Conservation (phyloP, 2,888 invertebrate genomes). For the Didymodactylos carnosus region DNA sequence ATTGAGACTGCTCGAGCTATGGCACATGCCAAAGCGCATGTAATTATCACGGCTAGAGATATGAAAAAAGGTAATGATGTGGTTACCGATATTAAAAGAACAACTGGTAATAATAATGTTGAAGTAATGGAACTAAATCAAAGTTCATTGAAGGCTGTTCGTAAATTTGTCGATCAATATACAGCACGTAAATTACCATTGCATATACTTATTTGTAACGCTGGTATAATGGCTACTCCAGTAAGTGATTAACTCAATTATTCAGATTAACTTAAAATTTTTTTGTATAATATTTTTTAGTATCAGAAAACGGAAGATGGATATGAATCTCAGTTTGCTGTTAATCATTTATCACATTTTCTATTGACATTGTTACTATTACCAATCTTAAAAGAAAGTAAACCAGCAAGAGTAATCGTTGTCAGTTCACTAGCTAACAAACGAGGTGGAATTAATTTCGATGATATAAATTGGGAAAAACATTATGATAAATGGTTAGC, state of each 20-base stretch:
- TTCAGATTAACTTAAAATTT: no score
- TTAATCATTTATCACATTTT: slow-evolving; percentile 17
- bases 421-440: background rate
- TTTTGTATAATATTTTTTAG: no score
- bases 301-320: slow-evolving; percentile 16
- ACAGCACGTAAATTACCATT: background rate
- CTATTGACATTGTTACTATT: background rate
- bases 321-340: slow-evolving; percentile 17
- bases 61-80: slow-evolving; percentile 47
- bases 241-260: background rate
- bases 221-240: no score
- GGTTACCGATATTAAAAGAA: slow-evolving; percentile 29
- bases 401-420: background rate
- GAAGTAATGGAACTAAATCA: background rate
- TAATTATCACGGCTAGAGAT: slow-evolving; percentile 62
- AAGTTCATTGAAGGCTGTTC: background rate
- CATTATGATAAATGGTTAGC: background rate
- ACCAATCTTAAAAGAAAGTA: background rate
- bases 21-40: slow-evolving; percentile 64
- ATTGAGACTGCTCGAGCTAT: slow-evolving; percentile 67
- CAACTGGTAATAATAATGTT: background rate
- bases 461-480: background rate
- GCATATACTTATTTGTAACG: background rate
- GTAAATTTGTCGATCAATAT: background rate
- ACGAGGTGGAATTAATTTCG: background rate